Conservation (phyloP, 2,797 vertebrate genomes). For the Eurystomus glaucurus region DNA sequence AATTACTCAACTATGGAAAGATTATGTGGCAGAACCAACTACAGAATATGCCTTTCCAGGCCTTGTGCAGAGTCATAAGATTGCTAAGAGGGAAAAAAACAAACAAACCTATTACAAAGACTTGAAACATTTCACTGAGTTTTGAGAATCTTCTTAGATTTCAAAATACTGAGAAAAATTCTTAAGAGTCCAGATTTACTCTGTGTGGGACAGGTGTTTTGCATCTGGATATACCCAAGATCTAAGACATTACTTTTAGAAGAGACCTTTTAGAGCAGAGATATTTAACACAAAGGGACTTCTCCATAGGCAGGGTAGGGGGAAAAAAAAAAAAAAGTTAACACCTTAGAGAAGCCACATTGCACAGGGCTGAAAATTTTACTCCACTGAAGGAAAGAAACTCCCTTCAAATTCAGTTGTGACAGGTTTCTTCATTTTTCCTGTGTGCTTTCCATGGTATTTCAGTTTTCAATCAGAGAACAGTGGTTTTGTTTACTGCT, state of each 20-base stretch:
- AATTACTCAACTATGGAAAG: not conserved
- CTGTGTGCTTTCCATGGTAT: not conserved
- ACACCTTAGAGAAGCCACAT: not conserved
- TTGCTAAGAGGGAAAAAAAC: not conserved
- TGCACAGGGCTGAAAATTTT: not conserved
- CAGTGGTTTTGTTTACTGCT: not conserved
- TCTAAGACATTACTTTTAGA: not conserved
- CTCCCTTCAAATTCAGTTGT: fast-evolving
- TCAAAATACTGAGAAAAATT: not conserved
- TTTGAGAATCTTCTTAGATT: not conserved
- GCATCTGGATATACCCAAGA: not conserved
- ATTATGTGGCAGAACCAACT: not conserved
- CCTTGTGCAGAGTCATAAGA: not conserved
- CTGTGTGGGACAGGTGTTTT: not conserved
- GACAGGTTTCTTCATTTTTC: not conserved
- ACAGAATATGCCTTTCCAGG: not conserved
- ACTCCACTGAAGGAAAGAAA: not conserved
- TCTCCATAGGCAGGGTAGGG: not conserved
- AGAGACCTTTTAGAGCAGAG: not conserved
- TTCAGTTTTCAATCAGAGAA: not conserved
- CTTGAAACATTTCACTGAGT: not conserved
- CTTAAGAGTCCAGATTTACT: not conserved
- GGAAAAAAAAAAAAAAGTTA: not conserved
- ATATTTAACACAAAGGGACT: not conserved
- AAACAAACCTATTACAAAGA: not conserved